Percentiles rank a stretch among this genome's conserved stretches.
These are phyloP conservation scores for Neolamprologus fasciatus DNA, from an alignment of 2,113 vertebrate species.

Conservation along the genomic window DNA sequence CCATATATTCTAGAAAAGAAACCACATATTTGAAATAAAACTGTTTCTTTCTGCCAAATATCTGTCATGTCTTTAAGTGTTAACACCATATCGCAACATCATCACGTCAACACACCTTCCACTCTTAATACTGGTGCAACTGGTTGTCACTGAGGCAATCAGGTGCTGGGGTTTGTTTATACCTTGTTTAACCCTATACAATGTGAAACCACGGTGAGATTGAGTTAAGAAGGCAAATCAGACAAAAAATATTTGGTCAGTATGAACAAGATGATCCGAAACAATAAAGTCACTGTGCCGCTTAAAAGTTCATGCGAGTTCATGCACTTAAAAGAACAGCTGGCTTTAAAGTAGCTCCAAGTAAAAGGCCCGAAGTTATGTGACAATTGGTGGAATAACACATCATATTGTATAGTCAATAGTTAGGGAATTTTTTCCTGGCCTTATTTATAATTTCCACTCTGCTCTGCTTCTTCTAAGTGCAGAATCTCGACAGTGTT, in stretches of 20 bases:
- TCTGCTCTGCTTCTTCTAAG: not conserved
- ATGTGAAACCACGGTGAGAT: not conserved
- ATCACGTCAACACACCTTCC: not conserved
- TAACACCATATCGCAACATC: not conserved
- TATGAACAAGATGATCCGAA: not conserved
- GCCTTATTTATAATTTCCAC: not conserved
- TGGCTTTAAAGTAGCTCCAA: not conserved
- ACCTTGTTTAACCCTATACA: not conserved
- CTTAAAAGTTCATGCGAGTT: not conserved
- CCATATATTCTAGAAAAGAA: not conserved
- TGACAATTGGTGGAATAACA: not conserved
- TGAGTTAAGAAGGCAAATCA: not conserved
- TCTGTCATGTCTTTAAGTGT: not conserved
- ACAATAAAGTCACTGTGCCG: not conserved
- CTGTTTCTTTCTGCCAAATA: not conserved
- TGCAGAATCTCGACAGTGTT: constrained; percentile 21
- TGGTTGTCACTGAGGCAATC: not conserved
- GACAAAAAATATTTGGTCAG: not conserved
- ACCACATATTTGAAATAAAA: not conserved
- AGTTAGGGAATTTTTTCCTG: not conserved
- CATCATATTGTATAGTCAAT: not conserved
- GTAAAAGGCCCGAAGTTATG: not conserved
- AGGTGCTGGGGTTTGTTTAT: not conserved
- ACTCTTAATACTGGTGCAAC: not conserved
- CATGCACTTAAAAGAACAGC: not conserved